These are phyloP conservation scores for Stictocephala bisonia DNA, from an alignment of 2,888 invertebrate species.

Conservation along the genomic window DNA sequence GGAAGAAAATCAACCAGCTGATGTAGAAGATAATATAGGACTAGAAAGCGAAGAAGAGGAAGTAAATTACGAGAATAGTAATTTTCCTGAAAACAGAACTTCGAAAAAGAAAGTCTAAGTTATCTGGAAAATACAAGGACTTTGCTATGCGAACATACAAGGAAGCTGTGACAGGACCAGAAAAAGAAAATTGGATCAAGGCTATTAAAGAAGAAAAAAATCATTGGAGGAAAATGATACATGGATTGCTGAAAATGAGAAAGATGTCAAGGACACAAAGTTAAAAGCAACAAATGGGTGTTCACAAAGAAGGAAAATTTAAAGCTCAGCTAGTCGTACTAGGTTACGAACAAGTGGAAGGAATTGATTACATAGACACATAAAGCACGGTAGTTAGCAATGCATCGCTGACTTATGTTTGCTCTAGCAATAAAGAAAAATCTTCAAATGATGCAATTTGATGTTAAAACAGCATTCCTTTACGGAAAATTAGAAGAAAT, in stretches of 20 bases:
- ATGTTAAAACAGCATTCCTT: too few species aligned
- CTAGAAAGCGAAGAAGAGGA: not conserved
- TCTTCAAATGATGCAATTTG: too few species aligned
- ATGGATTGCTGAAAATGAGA: conserved; percentile 54
- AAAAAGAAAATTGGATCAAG: conserved; percentile 47
- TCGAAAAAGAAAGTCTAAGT: not conserved
- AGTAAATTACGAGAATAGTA: not conserved
- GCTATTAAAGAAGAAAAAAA: conserved; percentile 55
- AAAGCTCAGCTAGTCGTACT: conserved; percentile 58
- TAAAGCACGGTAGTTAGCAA: conserved; percentile 59
- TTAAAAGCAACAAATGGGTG: conserved; percentile 58
- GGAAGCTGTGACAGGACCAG: conserved; percentile 45
- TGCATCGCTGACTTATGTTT: too few species aligned
- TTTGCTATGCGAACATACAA: conserved; percentile 43
- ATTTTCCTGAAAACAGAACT: not conserved
- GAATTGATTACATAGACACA: conserved; percentile 57
- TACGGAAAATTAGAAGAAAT: too few species aligned
- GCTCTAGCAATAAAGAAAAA: too few species aligned
- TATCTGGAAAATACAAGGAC: conserved; percentile 28
- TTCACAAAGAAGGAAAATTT: conserved; percentile 55
- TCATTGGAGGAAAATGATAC: conserved; percentile 54
- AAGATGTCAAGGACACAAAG: conserved; percentile 19
- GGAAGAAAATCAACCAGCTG: too few species aligned
- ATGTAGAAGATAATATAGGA: too few species aligned
- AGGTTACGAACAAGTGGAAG: conserved; percentile 57